Conservation (phyloP, 2,888 invertebrate genomes). For the Boloria euphrosyne region DNA sequence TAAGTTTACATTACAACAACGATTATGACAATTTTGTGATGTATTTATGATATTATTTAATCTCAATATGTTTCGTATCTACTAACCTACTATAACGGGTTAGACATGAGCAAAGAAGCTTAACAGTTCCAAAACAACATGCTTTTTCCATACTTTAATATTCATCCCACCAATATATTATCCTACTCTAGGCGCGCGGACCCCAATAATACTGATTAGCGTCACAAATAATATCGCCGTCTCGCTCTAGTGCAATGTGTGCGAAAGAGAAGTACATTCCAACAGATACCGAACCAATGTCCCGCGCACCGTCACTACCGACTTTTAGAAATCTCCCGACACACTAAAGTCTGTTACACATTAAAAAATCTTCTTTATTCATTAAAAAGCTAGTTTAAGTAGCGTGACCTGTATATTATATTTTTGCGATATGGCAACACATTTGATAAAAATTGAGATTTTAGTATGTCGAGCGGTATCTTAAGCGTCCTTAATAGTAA, state of each 20-base stretch:
- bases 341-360: constrained; percentile 19
- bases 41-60: constrained; percentile 21
- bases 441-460: constrained; percentile 11
- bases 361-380: constrained; percentile 21
- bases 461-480: constrained; percentile 36
- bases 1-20: constrained; percentile 48
- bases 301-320: constrained; percentile 72
- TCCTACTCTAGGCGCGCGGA: constrained; percentile 57
- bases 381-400: constrained; percentile 26
- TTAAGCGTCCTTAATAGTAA: constrained; percentile 52
- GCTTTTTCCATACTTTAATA: background rate
- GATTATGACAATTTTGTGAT: constrained; percentile 43
- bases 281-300: constrained; percentile 32
- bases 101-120: constrained; percentile 32
- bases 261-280: constrained; percentile 25
- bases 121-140: constrained; percentile 8
- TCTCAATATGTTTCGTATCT: constrained; percentile 15
- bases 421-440: constrained; percentile 21
- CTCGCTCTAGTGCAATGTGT: constrained; percentile 24
- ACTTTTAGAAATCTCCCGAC: constrained; percentile 41
- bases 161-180: background rate
- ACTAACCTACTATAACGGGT: constrained; percentile 31
- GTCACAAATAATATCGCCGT: constrained; percentile 25
- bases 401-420: constrained; percentile 16
- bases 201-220: constrained; percentile 52